Evolutionary conservation across 2,888 invertebrate genomes (phyloP).

Genomic region (Ichneumoninae sp.): DNA sequence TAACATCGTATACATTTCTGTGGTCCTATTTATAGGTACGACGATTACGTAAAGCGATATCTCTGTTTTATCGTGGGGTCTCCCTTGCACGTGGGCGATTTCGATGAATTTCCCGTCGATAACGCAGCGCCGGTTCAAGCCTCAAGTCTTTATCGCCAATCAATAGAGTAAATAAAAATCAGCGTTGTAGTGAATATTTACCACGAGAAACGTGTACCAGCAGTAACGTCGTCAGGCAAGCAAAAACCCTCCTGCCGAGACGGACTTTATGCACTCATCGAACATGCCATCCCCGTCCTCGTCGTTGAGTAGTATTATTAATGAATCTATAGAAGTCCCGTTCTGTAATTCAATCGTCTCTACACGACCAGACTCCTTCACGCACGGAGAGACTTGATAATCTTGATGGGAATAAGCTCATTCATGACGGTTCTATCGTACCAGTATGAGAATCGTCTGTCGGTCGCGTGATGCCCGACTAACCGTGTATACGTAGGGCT

Average conservation of each 20-base stretch:
- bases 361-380: conserved; percentile 58
- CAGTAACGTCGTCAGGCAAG: not conserved
- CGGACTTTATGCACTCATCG: conserved; percentile 55
- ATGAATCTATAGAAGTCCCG: conserved; percentile 60
- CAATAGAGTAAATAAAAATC: not conserved
- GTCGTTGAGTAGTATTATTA: conserved; percentile 59
- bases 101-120: not conserved
- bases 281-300: conserved; percentile 51
- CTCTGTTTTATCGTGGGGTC: not conserved
- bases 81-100: not conserved
- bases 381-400: conserved; percentile 56
- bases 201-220: not conserved
- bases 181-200: not conserved
- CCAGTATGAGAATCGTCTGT: conserved; percentile 69
- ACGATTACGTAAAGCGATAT: not conserved
- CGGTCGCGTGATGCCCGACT: conserved; percentile 69
- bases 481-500: conserved; percentile 58
- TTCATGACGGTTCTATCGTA: conserved; percentile 72
- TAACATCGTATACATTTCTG: not conserved
- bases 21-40: too few species aligned
- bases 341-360: conserved; percentile 64
- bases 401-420: conserved; percentile 78
- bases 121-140: conserved; percentile 10
- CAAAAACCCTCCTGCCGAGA: conserved; percentile 26
- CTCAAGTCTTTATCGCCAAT: conserved; percentile 8